Conservation (phyloP, 2,797 vertebrate genomes). For the Pangasius larnaudii region DNA sequence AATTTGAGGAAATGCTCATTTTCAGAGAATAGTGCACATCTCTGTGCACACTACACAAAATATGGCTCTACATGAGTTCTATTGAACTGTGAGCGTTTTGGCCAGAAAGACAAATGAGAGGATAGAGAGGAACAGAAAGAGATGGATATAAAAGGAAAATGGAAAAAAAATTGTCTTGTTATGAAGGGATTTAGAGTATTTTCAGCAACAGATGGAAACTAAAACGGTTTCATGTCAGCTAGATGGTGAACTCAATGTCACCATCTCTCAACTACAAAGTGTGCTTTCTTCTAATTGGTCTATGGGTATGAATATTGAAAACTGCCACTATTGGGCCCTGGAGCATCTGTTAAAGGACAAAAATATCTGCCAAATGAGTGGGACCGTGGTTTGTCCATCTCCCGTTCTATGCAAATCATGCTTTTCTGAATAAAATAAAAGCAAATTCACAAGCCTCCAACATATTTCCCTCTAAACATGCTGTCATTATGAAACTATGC, state of each 20-base stretch:
- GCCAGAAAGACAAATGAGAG: constrained; percentile 20
- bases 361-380: neutral
- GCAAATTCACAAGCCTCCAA: constrained; percentile 19
- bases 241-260: neutral
- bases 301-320: neutral
- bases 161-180: too few relatives aligned
- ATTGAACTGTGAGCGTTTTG: neutral
- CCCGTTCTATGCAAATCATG: neutral
- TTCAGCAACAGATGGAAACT: neutral
- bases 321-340: neutral
- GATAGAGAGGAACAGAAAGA: neutral
- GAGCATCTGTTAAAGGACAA: neutral
- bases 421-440: constrained; percentile 25
- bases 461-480: constrained; percentile 26
- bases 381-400: neutral
- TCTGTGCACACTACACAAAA: neutral
- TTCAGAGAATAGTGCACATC: neutral
- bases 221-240: neutral
- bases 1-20: neutral
- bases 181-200: neutral
- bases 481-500: neutral
- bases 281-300: neutral
- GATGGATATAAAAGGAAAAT: neutral
- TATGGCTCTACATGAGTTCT: neutral
- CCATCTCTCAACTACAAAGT: neutral